A percentile compares a stretch with the other conserved stretches of the same genome.
phyloP scores from a whole-genome alignment of 2,888 invertebrate species.

The Sericinus montela region DNA sequence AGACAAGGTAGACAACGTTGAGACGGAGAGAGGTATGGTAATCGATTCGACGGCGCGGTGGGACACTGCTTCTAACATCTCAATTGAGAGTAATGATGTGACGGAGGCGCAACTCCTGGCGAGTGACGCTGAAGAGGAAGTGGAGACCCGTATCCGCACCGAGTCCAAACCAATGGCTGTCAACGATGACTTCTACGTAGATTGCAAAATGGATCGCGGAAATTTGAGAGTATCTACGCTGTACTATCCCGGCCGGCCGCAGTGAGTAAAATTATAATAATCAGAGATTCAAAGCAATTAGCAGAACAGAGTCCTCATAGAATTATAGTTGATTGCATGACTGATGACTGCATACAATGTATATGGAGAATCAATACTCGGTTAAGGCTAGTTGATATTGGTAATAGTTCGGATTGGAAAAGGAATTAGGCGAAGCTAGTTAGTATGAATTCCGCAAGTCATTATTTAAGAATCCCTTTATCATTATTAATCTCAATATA shows the following conservation, averaged over 20 bases:
- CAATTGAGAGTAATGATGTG: conserved; percentile 24
- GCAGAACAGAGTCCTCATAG: no score
- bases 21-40: conserved; percentile 19
- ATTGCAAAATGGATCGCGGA: conserved; percentile 75
- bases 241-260: conserved; percentile 81
- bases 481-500: no score
- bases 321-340: no score
- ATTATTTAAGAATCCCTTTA: no score
- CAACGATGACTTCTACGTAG: conserved; percentile 76
- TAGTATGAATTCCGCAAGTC: no score
- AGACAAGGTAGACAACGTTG: conserved; percentile 1
- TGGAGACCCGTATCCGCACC: neutral
- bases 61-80: neutral
- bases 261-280: conserved; percentile 53
- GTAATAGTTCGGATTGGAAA: no score
- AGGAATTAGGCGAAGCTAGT: no score
- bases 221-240: conserved; percentile 81
- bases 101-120: conserved; percentile 45
- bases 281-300: no score
- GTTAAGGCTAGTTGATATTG: no score
- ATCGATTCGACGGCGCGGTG: conserved; percentile 12
- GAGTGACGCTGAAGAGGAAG: conserved; percentile 45
- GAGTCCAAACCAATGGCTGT: neutral
- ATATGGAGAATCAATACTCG: no score
- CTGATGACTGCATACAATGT: no score